Conservation (phyloP, 2,113 vertebrate species). For the Corythoichthys haematopterus region DNA sequence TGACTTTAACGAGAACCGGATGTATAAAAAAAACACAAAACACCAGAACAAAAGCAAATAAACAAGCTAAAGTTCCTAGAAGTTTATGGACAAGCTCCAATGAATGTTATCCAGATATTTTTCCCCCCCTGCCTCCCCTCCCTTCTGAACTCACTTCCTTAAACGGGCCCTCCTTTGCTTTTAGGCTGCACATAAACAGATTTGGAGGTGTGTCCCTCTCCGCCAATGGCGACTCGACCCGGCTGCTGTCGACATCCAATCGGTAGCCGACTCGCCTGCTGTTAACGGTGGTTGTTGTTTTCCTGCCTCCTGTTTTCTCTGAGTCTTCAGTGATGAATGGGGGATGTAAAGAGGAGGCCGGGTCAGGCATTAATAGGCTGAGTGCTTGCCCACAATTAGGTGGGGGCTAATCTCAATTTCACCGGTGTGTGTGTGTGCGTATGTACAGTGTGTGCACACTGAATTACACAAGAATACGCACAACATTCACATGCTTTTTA, state of each 20-base stretch:
- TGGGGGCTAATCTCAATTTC: conserved; percentile 48
- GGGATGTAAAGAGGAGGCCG: conserved; percentile 63
- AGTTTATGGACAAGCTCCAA: conserved; percentile 61
- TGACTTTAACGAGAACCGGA: conserved; percentile 26
- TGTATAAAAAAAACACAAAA: not conserved
- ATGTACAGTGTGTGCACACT: conserved; percentile 7
- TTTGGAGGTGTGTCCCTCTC: conserved; percentile 77
- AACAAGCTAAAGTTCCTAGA: conserved; percentile 72
- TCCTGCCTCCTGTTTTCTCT: conserved; percentile 51
- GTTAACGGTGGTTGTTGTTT: conserved; percentile 73
- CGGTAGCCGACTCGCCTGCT: conserved; percentile 35
- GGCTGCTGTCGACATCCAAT: conserved; percentile 46
- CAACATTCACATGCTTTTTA: conserved; percentile 27
- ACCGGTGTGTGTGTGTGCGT: conserved; percentile 9
- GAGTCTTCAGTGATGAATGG: conserved; percentile 65
- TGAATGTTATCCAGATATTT: conserved; percentile 32
- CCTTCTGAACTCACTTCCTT: conserved; percentile 29
- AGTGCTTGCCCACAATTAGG: conserved; percentile 47
- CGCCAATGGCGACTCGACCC: conserved; percentile 68
- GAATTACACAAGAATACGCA: conserved; percentile 24
- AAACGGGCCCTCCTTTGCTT: conserved; percentile 12
- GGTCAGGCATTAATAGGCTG: conserved; percentile 57
- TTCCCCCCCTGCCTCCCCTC: conserved; percentile 18
- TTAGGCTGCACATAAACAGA: conserved; percentile 72
- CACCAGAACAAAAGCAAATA: conserved; percentile 49